Evolutionary conservation across 2,797 vertebrate species (phyloP).

Genomic region (Meriones psammophilus): DNA sequence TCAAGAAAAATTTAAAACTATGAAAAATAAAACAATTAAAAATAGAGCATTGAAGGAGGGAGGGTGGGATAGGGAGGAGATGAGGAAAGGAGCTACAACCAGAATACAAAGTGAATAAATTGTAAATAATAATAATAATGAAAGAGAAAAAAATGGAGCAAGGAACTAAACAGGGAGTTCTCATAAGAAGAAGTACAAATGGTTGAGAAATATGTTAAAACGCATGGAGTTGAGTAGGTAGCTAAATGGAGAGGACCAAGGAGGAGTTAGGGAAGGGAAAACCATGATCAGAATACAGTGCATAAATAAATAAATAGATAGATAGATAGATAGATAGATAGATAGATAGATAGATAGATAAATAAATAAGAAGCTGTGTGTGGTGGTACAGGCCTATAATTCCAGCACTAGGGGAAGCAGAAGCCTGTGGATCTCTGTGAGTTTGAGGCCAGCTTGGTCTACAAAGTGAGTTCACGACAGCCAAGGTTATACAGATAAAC

Average conservation of each 20-base stretch:
- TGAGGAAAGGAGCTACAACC: no score
- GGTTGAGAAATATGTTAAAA: neutral
- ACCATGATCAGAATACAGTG: neutral
- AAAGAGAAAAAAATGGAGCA: no score
- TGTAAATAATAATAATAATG: no score
- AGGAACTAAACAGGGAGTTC: neutral
- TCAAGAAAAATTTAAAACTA: neutral
- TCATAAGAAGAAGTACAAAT: neutral
- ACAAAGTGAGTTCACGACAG: no score
- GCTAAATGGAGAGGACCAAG: neutral
- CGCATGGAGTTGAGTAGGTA: neutral
- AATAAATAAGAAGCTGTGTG: neutral
- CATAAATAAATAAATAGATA: neutral
- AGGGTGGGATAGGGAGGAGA: no score
- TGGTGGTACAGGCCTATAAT: no score
- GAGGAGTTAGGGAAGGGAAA: neutral
- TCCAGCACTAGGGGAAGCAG: no score
- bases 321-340: no score
- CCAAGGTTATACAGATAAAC: no score
- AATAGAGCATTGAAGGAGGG: neutral
- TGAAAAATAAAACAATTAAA: neutral
- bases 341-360: neutral
- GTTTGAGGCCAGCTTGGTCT: no score
- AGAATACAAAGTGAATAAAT: no score
- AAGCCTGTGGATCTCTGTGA: no score